These are phyloP conservation scores for Notodonta dromedarius DNA, from an alignment of 2,888 invertebrate species.

Conservation along the genomic window DNA sequence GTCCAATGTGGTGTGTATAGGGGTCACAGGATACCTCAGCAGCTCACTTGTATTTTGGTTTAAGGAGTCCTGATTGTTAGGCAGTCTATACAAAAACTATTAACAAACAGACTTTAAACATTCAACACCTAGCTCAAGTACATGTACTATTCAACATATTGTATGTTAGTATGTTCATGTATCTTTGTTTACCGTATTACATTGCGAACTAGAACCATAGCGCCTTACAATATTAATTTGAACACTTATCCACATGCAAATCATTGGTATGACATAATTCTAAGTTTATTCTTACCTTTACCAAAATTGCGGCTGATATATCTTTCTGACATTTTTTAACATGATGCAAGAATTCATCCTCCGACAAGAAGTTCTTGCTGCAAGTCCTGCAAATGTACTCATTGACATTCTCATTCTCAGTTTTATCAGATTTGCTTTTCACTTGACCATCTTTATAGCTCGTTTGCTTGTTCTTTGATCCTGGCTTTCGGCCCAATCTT, in stretches of 20 bases:
- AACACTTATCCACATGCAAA: slow-evolving; percentile 9
- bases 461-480: slow-evolving; percentile 50
- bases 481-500: slow-evolving; percentile 53
- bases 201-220: not conserved
- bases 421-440: slow-evolving; percentile 11
- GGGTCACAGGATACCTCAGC: too few species aligned
- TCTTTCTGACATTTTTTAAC: slow-evolving; percentile 17
- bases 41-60: too few species aligned
- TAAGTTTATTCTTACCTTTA: slow-evolving; percentile 27
- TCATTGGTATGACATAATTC: slow-evolving; percentile 10
- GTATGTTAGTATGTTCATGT: too few species aligned
- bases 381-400: slow-evolving; percentile 28
- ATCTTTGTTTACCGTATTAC: too few species aligned
- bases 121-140: too few species aligned
- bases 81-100: too few species aligned
- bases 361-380: slow-evolving; percentile 22
- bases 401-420: not conserved
- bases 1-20: too few species aligned
- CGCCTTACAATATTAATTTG: slow-evolving; percentile 17
- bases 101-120: too few species aligned
- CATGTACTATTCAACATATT: too few species aligned
- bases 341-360: slow-evolving; percentile 24
- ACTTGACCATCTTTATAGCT: slow-evolving; percentile 18
- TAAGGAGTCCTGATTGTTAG: too few species aligned
- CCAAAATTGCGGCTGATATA: slow-evolving; percentile 15